Evolutionary conservation across 2,113 vertebrate genomes (phyloP).

Genomic region (Actinemys pallida): DNA sequence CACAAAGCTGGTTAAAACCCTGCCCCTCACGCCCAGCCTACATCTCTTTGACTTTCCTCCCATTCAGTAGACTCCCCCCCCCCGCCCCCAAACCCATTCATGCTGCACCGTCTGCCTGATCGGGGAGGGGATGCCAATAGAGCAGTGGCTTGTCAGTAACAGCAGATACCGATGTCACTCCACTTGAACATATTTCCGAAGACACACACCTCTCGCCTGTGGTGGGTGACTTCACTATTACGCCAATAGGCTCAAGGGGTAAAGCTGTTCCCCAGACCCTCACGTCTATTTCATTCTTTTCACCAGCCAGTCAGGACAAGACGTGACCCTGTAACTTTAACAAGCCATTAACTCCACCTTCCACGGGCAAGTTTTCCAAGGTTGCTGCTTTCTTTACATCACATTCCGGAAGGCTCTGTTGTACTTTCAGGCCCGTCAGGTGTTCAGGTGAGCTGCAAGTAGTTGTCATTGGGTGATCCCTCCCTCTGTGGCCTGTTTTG

Average conservation of each 20-base stretch:
- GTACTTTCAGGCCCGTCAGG: accelerated
- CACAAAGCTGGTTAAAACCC: too few relatives aligned
- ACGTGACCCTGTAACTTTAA: not conserved
- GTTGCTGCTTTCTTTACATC: not conserved
- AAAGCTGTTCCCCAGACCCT: conserved; percentile 30
- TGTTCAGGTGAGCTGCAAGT: accelerated
- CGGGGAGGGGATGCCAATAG: not conserved
- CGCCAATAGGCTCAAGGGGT: not conserved
- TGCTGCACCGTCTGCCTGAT: not conserved
- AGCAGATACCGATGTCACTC: not conserved
- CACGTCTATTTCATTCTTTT: not conserved
- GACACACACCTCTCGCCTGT: not conserved
- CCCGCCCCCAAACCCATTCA: not conserved
- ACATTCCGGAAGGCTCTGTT: accelerated
- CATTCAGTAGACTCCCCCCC: too few relatives aligned
- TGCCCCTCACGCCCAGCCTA: accelerated
- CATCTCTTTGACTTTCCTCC: accelerated
- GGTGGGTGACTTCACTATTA: conserved; percentile 6
- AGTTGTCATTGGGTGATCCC: not conserved
- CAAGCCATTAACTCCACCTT: not conserved
- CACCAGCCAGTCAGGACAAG: not conserved
- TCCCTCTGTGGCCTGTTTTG: not conserved
- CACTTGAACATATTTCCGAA: not conserved
- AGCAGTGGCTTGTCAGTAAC: accelerated
- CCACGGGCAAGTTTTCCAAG: accelerated